Conservation (phyloP, 2,113 vertebrate species). For the Chascanopsetta lugubris region DNA sequence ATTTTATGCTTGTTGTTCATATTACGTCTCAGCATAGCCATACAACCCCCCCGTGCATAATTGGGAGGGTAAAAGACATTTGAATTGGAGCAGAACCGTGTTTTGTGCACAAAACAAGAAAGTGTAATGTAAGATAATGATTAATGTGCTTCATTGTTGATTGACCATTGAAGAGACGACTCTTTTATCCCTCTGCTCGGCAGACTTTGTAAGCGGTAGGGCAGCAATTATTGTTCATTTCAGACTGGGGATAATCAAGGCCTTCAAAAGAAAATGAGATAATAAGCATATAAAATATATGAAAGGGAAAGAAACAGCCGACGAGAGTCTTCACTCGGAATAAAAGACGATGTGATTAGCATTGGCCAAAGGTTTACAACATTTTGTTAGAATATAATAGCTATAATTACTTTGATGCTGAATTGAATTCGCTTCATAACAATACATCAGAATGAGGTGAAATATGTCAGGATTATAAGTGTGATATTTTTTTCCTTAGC, state of each 20-base stretch:
- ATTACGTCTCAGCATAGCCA: constrained; percentile 67
- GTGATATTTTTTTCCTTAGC: constrained; percentile 51
- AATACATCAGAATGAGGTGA: constrained; percentile 78
- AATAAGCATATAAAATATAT: constrained; percentile 80
- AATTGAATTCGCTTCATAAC: constrained; percentile 75
- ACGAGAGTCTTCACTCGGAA: constrained; percentile 74
- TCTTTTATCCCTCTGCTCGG: constrained; percentile 61
- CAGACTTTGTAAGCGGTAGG: constrained; percentile 78
- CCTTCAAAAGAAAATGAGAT: constrained; percentile 79
- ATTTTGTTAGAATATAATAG: constrained; percentile 82
- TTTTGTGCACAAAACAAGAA: constrained; percentile 67
- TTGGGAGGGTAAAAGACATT: constrained; percentile 64
- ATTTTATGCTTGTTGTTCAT: constrained; percentile 76
- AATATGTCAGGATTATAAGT: constrained; percentile 72
- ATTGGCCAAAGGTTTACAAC: constrained; percentile 80
- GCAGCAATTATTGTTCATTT: constrained; percentile 83
- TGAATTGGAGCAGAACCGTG: constrained; percentile 62
- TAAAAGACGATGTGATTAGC: constrained; percentile 81
- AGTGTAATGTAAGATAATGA: constrained; percentile 68
- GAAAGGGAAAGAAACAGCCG: constrained; percentile 77
- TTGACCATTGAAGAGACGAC: constrained; percentile 72
- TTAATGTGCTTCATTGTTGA: constrained; percentile 80
- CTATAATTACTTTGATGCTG: constrained; percentile 79
- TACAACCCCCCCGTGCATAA: constrained; percentile 55
- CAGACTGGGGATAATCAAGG: constrained; percentile 76